Evolutionary conservation across 2,797 vertebrate species (phyloP).

Genomic region (Tympanoctomys barrerae): DNA sequence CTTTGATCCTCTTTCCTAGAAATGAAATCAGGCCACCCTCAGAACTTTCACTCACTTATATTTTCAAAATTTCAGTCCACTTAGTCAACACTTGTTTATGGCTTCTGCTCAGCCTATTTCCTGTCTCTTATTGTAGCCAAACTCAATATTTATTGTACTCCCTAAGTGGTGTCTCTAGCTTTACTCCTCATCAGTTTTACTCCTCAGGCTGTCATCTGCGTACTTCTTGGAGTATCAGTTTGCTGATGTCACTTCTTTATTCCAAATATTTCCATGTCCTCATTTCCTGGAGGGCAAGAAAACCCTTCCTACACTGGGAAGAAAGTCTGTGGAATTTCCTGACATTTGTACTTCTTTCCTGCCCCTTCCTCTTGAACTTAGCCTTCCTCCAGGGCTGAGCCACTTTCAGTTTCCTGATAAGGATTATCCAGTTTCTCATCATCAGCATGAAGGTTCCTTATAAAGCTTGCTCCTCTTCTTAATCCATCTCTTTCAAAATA

Average conservation of each 20-base stretch:
- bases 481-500: background rate
- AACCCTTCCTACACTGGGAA: background rate
- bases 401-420: background rate
- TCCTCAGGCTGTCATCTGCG: background rate
- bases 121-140: background rate
- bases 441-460: background rate
- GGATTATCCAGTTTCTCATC: background rate
- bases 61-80: background rate
- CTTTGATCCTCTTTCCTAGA: background rate
- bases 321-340: background rate
- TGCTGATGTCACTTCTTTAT: background rate
- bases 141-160: background rate
- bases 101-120: background rate
- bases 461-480: background rate
- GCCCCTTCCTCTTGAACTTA: background rate
- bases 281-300: background rate
- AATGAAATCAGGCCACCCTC: background rate
- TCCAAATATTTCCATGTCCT: background rate
- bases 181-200: background rate
- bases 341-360: background rate
- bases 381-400: background rate
- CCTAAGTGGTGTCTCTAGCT: background rate
- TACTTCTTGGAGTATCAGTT: background rate
- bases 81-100: background rate
- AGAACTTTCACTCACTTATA: background rate